Evolutionary conservation across 2,113 vertebrate genomes (phyloP).

Genomic region (Rhinichthys klamathensis): DNA sequence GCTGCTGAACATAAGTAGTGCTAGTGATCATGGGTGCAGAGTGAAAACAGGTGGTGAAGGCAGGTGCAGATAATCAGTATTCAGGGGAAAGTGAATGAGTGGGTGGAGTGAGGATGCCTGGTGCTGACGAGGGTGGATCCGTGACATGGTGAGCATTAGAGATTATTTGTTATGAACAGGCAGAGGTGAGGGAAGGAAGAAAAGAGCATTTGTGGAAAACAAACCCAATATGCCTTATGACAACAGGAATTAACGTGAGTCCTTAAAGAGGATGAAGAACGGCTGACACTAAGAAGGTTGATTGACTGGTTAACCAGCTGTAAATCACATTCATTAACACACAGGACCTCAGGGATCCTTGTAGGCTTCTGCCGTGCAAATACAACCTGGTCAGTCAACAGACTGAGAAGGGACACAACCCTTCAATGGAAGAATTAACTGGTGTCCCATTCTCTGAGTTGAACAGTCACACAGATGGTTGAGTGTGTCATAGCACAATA

Average conservation of each 20-base stretch:
- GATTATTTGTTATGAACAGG: constrained; percentile 55
- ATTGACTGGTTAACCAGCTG: constrained; percentile 55
- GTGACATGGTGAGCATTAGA: no score
- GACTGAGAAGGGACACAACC: neutral
- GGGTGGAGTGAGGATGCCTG: no score
- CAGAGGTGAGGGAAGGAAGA: constrained; percentile 32
- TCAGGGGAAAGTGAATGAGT: no score
- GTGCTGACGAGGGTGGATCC: no score
- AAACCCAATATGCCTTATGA: constrained; percentile 54
- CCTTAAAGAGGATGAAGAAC: constrained; percentile 29
- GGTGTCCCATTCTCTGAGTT: neutral
- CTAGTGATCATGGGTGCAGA: no score
- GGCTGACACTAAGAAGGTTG: constrained; percentile 42
- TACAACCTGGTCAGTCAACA: constrained; percentile 43
- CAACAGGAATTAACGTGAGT: constrained; percentile 51
- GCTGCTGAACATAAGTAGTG: no score
- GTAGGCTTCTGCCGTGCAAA: constrained; percentile 2
- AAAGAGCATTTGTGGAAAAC: constrained; percentile 51
- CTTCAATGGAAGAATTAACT: neutral
- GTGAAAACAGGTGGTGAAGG: no score
- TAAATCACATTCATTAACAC: constrained; percentile 49
- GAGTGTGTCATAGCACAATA: constrained; percentile 6
- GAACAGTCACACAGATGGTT: constrained; percentile 7
- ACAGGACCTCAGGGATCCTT: neutral
- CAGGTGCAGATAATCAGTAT: no score